Percentiles rank a stretch among this genome's conserved stretches.
Evolutionary conservation across 2,888 invertebrate genomes (phyloP).

Genomic region (Diarsia dahlii): DNA sequence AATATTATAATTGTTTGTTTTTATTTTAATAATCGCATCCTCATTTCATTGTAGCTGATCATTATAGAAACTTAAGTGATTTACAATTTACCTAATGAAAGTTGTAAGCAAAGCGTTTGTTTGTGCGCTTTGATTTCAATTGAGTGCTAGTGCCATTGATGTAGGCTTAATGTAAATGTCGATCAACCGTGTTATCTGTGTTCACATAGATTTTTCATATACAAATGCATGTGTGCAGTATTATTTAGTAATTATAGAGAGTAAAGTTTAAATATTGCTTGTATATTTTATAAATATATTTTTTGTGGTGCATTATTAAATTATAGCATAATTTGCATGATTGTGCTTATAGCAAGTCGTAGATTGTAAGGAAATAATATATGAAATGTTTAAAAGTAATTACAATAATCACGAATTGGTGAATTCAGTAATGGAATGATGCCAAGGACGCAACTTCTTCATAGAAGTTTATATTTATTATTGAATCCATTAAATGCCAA

Average conservation of each 20-base stretch:
- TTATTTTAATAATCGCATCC: constrained; percentile 68
- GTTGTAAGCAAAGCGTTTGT: constrained; percentile 53
- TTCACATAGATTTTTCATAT: constrained; percentile 81
- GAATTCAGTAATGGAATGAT: constrained; percentile 54
- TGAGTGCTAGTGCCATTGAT: constrained; percentile 73
- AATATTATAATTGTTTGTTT: constrained; percentile 71
- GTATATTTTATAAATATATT: constrained; percentile 72
- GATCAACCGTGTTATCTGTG: constrained; percentile 80
- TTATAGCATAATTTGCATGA: constrained; percentile 64
- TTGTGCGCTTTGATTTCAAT: constrained; percentile 62
- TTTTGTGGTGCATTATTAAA: constrained; percentile 63
- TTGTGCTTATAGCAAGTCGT: constrained; percentile 59
- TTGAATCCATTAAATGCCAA: constrained; percentile 65
- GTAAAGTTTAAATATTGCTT: constrained; percentile 72
- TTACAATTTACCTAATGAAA: constrained; percentile 40
- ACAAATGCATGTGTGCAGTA: constrained; percentile 85
- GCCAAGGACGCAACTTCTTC: constrained; percentile 54
- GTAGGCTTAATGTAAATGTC: constrained; percentile 62
- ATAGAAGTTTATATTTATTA: constrained; percentile 54
- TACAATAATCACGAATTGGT: constrained; percentile 42
- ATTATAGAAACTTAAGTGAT: constrained; percentile 39
- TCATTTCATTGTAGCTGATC: constrained; percentile 63
- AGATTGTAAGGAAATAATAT: constrained; percentile 52
- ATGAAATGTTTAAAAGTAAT: constrained; percentile 43
- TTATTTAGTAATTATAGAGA: constrained; percentile 79